phyloP scores from a whole-genome alignment of 2,888 invertebrate species.

The Strigamia transsilvanica region DNA sequence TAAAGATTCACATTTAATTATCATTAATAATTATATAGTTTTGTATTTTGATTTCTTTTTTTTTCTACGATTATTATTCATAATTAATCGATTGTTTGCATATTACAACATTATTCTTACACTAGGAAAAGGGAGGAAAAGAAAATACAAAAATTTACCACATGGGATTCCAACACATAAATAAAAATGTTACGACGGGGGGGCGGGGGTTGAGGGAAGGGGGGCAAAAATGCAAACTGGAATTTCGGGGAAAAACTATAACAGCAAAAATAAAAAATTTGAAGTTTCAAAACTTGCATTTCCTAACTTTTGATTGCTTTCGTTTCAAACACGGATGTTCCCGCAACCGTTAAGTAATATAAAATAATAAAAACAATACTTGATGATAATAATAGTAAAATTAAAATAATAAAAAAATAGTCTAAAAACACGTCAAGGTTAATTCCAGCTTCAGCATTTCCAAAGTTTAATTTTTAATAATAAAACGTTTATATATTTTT shows the following conservation, averaged over 20 bases:
- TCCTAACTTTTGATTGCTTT: not conserved
- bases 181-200: too few relatives aligned
- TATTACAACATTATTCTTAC: slow-evolving; percentile 9
- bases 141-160: too few relatives aligned
- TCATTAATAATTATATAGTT: slow-evolving; percentile 4
- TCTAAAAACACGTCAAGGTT: not conserved
- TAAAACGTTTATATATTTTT: not conserved
- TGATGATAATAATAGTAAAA: too few relatives aligned
- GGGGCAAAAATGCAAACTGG: not conserved
- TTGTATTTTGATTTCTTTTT: not conserved
- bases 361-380: too few relatives aligned
- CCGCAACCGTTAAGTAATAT: not conserved
- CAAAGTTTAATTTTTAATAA: not conserved
- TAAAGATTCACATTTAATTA: slow-evolving; percentile 5
- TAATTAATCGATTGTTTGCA: not conserved
- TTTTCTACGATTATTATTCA: not conserved
- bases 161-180: too few relatives aligned
- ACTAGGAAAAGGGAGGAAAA: not conserved
- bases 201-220: not conserved
- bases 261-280: not conserved
- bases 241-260: not conserved
- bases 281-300: not conserved
- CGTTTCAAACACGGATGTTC: not conserved
- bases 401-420: not conserved
- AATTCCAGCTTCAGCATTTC: slow-evolving; percentile 10